Conservation (phyloP, 1,140 invertebrate genomes). For the Aphaenogaster rudis region DNA sequence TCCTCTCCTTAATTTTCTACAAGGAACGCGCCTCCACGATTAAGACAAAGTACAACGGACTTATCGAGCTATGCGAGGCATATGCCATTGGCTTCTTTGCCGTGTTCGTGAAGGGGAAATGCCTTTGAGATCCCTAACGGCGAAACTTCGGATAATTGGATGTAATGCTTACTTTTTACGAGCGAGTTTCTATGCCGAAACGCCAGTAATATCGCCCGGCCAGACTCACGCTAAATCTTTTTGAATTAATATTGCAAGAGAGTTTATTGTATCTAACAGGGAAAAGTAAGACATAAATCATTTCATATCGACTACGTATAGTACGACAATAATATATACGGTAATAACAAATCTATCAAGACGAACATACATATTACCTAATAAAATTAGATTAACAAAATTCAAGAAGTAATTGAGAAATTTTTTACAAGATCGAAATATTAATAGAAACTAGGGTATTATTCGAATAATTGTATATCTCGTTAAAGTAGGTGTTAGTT, state of each 20-base stretch:
- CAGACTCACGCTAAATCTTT: neutral
- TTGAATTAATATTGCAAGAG: conserved; percentile 42
- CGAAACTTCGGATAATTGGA: conserved; percentile 66
- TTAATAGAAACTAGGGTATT: neutral
- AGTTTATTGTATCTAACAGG: neutral
- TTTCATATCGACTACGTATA: neutral
- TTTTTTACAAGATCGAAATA: neutral
- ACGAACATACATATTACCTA: neutral
- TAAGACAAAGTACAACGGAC: conserved; percentile 64
- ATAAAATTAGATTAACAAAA: neutral
- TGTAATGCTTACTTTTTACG: conserved; percentile 64
- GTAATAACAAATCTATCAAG: neutral
- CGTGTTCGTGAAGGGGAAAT: conserved; percentile 10
- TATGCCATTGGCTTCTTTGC: conserved; percentile 29
- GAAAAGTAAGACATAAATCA: neutral
- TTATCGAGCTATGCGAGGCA: conserved; percentile 46
- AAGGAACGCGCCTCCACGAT: conserved; percentile 55
- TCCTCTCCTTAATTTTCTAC: conserved; percentile 57
- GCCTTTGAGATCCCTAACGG: conserved; percentile 53
- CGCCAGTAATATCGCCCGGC: conserved; percentile 7
- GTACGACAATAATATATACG: neutral
- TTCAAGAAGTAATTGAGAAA: neutral
- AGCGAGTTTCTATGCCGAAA: conserved; percentile 31
- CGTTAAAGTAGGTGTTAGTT: neutral
- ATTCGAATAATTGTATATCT: neutral